Percentiles rank a stretch among this genome's conserved stretches.
These are phyloP conservation scores for Hydrotaea diabolus DNA, from an alignment of 2,888 invertebrate genomes.

Conservation along the genomic window DNA sequence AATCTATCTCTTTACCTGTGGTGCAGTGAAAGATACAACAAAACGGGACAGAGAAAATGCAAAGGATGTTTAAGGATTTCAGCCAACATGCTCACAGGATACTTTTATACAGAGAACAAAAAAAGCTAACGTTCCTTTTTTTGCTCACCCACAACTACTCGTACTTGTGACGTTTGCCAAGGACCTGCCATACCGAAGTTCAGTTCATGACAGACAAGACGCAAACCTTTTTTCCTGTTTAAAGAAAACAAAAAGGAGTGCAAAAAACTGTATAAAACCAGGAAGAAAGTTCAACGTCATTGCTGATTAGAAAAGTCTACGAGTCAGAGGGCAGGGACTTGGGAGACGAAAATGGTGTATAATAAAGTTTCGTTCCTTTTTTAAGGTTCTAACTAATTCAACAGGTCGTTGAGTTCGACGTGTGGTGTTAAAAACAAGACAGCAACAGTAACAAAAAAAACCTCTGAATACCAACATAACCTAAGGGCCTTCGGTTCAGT, in stretches of 20 bases:
- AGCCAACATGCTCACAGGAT: not conserved
- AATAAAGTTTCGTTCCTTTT: slow-evolving; percentile 1
- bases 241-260: not conserved
- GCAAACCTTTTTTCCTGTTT: not conserved
- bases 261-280: slow-evolving; percentile 10
- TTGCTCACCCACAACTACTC: not conserved
- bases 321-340: not conserved
- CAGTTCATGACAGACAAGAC: not conserved
- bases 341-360: not conserved
- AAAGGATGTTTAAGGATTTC: slow-evolving; percentile 4
- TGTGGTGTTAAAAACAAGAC: slow-evolving; percentile 3
- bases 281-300: slow-evolving; percentile 34
- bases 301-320: not conserved
- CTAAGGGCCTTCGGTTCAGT: slow-evolving; percentile 24
- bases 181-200: slow-evolving; percentile 14
- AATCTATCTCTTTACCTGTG: not conserved
- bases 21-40: not conserved
- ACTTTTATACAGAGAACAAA: too few relatives aligned
- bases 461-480: not conserved
- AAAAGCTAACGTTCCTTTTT: not conserved
- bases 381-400: slow-evolving; percentile 13
- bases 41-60: slow-evolving; percentile 13
- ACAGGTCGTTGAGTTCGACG: slow-evolving; percentile 4
- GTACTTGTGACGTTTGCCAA: slow-evolving; percentile 49
- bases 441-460: not conserved